Conservation (phyloP, 2,797 vertebrate species). For the Heliangelus exortis region DNA sequence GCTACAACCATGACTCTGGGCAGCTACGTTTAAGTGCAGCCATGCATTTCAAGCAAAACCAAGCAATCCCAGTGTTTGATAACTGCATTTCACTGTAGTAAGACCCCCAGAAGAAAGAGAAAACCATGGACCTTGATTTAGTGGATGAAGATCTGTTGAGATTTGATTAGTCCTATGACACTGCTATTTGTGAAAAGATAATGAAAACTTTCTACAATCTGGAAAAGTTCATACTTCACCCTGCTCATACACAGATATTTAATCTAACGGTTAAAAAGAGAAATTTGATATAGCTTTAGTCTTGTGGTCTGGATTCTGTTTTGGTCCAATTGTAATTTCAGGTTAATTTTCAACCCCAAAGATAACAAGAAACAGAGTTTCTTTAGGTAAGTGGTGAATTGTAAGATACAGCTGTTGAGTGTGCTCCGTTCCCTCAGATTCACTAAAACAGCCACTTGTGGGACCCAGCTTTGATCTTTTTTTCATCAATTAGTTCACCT, state of each 20-base stretch:
- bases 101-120: background rate
- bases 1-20: background rate
- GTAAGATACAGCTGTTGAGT: background rate
- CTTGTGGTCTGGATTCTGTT: background rate
- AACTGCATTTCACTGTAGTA: background rate
- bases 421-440: background rate
- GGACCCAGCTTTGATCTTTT: background rate
- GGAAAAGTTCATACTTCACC: background rate
- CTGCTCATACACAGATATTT: background rate
- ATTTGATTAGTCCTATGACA: background rate
- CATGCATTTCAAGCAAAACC: background rate
- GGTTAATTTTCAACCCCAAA: background rate
- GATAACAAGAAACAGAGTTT: background rate
- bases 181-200: background rate
- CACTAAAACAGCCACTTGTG: background rate
- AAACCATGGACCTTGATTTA: background rate
- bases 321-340: background rate
- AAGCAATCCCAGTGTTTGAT: background rate
- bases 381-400: background rate
- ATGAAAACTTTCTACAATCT: background rate
- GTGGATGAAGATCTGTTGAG: background rate
- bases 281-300: background rate
- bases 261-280: background rate
- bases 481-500: background rate
- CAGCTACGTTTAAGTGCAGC: background rate